phyloP scores from a whole-genome alignment of 2,888 invertebrate genomes.

The Amphipoea oculea region DNA sequence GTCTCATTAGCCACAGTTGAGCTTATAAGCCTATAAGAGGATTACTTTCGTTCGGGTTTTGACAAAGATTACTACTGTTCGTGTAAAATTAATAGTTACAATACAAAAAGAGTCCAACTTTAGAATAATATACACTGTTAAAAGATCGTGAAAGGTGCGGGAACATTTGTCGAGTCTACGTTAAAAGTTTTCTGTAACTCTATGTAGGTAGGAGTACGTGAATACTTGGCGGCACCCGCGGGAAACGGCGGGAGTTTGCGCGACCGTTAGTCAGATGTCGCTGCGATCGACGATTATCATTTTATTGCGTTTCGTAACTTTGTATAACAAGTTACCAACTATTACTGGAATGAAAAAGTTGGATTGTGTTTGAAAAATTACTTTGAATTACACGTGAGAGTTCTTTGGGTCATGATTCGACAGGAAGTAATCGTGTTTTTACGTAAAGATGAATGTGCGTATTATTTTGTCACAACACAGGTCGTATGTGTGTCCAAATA shows the following conservation, averaged over 20 bases:
- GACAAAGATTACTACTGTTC: slow-evolving; percentile 19
- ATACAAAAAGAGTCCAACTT: slow-evolving; percentile 15
- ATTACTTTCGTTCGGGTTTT: slow-evolving; percentile 32
- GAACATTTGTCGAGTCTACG: background rate
- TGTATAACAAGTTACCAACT: slow-evolving; percentile 41
- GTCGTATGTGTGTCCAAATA: background rate
- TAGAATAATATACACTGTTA: background rate
- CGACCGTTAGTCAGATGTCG: slow-evolving; percentile 32
- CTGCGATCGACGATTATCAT: slow-evolving; percentile 27
- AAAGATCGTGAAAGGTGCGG: slow-evolving; percentile 2
- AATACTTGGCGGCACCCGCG: slow-evolving; percentile 26
- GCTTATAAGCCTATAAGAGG: slow-evolving; percentile 28
- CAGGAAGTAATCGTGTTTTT: background rate
- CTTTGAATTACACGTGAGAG: slow-evolving; percentile 29
- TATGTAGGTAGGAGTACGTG: background rate
- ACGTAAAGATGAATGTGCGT: background rate
- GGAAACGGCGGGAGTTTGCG: slow-evolving; percentile 3
- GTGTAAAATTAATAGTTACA: slow-evolving; percentile 30
- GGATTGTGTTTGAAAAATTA: slow-evolving; percentile 38
- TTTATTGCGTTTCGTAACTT: slow-evolving; percentile 38
- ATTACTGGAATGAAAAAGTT: slow-evolving; percentile 24
- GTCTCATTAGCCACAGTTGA: too few relatives aligned
- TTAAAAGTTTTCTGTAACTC: background rate
- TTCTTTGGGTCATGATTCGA: background rate
- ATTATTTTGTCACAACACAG: too few relatives aligned